phyloP scores from a whole-genome alignment of 2,113 vertebrate species.

The Mustela lutreola region DNA sequence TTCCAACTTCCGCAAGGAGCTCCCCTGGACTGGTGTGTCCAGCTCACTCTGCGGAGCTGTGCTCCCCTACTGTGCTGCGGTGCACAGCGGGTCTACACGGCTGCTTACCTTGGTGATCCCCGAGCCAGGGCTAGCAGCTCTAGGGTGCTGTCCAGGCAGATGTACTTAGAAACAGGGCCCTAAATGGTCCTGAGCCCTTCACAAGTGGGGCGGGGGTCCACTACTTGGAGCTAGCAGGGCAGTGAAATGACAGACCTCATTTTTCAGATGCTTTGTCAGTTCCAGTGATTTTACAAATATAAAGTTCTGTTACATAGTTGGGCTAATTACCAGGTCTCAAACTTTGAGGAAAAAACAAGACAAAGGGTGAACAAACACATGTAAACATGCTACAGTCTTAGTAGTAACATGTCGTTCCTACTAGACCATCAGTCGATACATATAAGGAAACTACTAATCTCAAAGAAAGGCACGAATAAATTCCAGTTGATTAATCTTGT shows the following conservation, averaged over 20 bases:
- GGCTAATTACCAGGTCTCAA: neutral
- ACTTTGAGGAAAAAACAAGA: neutral
- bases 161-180: neutral
- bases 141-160: too few species aligned
- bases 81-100: neutral
- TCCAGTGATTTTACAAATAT: neutral
- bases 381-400: neutral
- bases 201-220: fast-evolving
- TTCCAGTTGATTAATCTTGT: neutral
- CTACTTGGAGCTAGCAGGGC: neutral
- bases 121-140: fast-evolving
- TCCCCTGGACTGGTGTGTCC: fast-evolving
- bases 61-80: fast-evolving
- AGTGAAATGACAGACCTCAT: neutral
- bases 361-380: neutral
- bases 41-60: fast-evolving
- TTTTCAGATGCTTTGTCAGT: neutral
- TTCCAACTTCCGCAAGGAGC: too few species aligned
- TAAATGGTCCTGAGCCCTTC: neutral
- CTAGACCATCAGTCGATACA: neutral
- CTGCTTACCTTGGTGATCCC: neutral
- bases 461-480: neutral
- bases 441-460: neutral
- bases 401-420: neutral
- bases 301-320: neutral